phyloP scores from a whole-genome alignment of 2,888 invertebrate species.

The Bhutanitis thaidina region DNA sequence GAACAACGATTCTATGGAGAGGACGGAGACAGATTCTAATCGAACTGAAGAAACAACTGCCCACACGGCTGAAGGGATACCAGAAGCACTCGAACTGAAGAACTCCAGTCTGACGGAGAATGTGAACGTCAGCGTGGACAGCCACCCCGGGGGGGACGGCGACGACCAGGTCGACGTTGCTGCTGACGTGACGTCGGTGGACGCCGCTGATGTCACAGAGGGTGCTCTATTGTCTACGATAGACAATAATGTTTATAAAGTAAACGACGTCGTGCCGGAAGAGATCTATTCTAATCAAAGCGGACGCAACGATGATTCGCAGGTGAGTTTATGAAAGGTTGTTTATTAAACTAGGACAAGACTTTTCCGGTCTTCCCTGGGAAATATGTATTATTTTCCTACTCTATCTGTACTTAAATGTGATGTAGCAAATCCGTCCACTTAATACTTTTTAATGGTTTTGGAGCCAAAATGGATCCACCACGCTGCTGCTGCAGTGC shows the following conservation, averaged over 20 bases:
- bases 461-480: no score
- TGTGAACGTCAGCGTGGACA: conserved; percentile 2
- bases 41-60: not conserved
- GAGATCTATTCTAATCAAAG: conserved; percentile 33
- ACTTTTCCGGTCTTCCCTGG: not conserved
- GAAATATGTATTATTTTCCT: not conserved
- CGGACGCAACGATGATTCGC: conserved; percentile 21
- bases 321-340: conserved; percentile 24
- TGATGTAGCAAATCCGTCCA: no score
- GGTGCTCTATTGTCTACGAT: conserved; percentile 26
- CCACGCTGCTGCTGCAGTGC: no score
- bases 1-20: not conserved
- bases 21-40: not conserved
- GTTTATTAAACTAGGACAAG: not conserved
- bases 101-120: not conserved
- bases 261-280: conserved; percentile 26
- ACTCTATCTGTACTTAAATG: no score
- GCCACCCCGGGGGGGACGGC: not conserved
- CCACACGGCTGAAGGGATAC: not conserved
- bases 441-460: no score
- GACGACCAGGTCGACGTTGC: conserved; percentile 6
- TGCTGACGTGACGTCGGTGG: conserved; percentile 10
- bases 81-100: conserved; percentile 4
- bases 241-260: conserved; percentile 43
- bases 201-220: conserved; percentile 22